These are phyloP conservation scores for Takifugu ocellatus DNA, from an alignment of 2,797 vertebrate genomes.

Conservation along the genomic window DNA sequence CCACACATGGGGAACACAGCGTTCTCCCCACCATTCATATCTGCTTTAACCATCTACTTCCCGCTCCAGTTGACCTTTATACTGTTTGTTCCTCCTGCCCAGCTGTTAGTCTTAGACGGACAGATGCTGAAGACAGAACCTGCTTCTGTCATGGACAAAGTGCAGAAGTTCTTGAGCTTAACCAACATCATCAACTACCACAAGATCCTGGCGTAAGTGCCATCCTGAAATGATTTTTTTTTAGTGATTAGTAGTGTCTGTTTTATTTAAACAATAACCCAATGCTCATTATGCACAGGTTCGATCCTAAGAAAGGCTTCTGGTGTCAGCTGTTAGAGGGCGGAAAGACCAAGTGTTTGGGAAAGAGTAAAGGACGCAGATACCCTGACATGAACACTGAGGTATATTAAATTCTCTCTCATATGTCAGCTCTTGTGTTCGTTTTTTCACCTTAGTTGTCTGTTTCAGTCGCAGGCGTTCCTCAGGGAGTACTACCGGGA, in stretches of 20 bases:
- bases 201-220: conserved; percentile 93
- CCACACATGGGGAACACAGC: background rate
- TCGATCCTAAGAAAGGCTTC: conserved; percentile 98
- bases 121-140: conserved; percentile 94
- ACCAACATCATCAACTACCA: conserved; percentile 90
- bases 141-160: conserved; percentile 92
- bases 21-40: background rate
- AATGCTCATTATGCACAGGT: conserved; percentile 69
- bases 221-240: background rate
- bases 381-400: conserved; percentile 96
- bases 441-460: background rate
- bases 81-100: background rate
- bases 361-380: conserved; percentile 96
- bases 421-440: background rate
- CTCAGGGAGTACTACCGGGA: conserved; percentile 95
- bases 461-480: conserved; percentile 85
- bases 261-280: background rate
- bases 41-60: background rate
- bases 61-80: too few relatives aligned
- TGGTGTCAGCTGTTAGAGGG: conserved; percentile 98
- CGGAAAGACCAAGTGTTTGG: conserved; percentile 96
- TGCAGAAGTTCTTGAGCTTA: conserved; percentile 93
- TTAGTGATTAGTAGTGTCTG: background rate
- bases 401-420: conserved; percentile 77
- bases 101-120: conserved; percentile 95